phyloP scores from a whole-genome alignment of 2,888 invertebrate species.

The Ctena decussata region DNA sequence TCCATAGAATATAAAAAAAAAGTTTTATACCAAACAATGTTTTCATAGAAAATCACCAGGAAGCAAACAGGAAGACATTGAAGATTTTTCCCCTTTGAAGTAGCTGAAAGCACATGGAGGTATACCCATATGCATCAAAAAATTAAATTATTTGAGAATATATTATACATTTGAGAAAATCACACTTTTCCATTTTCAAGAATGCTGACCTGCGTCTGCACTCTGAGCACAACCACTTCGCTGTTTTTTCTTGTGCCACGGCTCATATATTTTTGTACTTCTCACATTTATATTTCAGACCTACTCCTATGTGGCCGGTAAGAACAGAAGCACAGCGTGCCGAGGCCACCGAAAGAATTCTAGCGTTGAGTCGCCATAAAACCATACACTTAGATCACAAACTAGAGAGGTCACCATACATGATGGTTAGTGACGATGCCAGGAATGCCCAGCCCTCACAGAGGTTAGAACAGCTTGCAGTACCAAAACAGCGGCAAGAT shows the following conservation, averaged over 20 bases:
- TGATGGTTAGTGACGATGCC: conserved; percentile 66
- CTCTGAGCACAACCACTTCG: no score
- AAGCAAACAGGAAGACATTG: no score
- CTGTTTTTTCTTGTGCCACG: not conserved
- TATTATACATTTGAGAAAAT: no score
- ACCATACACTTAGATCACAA: conserved; percentile 65
- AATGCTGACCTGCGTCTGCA: no score
- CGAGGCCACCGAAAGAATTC: conserved; percentile 70
- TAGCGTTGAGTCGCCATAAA: conserved; percentile 69
- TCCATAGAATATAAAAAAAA: no score
- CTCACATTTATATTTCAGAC: conserved; percentile 72
- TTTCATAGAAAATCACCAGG: no score
- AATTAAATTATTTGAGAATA: no score
- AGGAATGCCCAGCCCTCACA: conserved; percentile 64
- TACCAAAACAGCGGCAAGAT: conserved; percentile 75
- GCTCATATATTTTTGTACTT: conserved; percentile 13
- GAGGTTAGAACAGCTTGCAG: conserved; percentile 74
- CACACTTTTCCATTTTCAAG: no score
- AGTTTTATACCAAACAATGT: no score
- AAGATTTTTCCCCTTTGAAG: no score
- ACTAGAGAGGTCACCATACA: conserved; percentile 77
- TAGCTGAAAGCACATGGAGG: no score
- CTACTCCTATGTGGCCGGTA: conserved; percentile 80
- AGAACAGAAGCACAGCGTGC: conserved; percentile 70
- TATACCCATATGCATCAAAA: no score